Percentiles rank a stretch among this genome's conserved stretches.
phyloP scores from a whole-genome alignment of 2,888 invertebrate genomes.

The Lasius fuliginosus region DNA sequence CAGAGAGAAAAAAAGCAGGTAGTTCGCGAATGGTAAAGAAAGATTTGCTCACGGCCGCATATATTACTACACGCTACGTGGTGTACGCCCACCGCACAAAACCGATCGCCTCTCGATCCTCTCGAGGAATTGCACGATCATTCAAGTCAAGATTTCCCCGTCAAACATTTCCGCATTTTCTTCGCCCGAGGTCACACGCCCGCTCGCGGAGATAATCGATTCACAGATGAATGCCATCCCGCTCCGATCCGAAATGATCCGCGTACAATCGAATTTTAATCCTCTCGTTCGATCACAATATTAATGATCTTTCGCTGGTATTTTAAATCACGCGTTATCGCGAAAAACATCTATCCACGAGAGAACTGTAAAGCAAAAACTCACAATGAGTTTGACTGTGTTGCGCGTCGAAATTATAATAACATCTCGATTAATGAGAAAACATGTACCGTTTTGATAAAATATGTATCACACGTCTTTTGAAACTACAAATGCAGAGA shows the following conservation, averaged over 20 bases:
- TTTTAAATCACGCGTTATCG: slow-evolving; percentile 5
- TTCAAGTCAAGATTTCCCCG: slow-evolving; percentile 54
- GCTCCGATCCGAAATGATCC: slow-evolving; percentile 2
- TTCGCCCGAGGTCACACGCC: slow-evolving; percentile 22
- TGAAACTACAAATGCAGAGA: not conserved
- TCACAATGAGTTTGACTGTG: not conserved
- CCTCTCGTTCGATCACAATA: slow-evolving; percentile 3
- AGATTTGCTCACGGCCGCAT: slow-evolving; percentile 53
- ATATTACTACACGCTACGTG: slow-evolving; percentile 38
- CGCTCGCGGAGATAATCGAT: slow-evolving; percentile 40
- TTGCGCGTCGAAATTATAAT: not conserved
- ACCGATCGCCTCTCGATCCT: slow-evolving; percentile 48
- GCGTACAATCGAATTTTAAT: not conserved
- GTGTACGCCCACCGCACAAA: slow-evolving; percentile 44
- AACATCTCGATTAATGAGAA: not conserved
- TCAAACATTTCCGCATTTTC: slow-evolving; percentile 56
- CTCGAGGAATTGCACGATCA: slow-evolving; percentile 56
- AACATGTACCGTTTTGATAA: not conserved
- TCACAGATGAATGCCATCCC: slow-evolving; percentile 25
- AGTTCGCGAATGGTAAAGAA: slow-evolving; percentile 41
- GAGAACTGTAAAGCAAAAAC: not conserved
- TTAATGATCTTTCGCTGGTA: not conserved
- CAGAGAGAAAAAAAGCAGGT: slow-evolving; percentile 32
- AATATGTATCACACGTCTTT: not conserved
- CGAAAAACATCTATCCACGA: not conserved